phyloP scores from a whole-genome alignment of 1,140 invertebrate species.

The Pemphigus obesinymphae region DNA sequence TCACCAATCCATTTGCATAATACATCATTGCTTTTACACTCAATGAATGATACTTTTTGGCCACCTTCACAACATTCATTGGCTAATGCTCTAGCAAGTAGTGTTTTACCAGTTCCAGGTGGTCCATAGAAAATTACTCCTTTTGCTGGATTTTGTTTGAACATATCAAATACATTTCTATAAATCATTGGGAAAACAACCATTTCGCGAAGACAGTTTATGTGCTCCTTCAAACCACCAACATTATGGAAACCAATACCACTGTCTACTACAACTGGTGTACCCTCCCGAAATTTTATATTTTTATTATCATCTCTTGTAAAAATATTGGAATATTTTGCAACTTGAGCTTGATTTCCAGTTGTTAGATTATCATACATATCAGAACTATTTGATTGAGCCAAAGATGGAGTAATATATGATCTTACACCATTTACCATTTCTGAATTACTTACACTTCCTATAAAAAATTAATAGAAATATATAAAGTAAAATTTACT shows the following conservation, averaged over 20 bases:
- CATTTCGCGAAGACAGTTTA: conserved; percentile 85
- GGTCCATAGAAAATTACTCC: conserved; percentile 89
- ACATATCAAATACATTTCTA: conserved; percentile 77
- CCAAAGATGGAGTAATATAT: not conserved
- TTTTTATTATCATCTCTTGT: conserved; percentile 37
- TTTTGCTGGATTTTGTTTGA: conserved; percentile 77
- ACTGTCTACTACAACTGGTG: conserved; percentile 62
- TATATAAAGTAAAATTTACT: too few relatives aligned
- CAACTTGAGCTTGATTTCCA: conserved; percentile 27
- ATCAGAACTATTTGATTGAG: not conserved
- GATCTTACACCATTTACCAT: conserved; percentile 19
- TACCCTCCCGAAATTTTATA: conserved; percentile 53
- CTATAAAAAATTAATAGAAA: not conserved
- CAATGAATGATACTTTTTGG: conserved; percentile 85
- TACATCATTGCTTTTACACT: conserved; percentile 91
- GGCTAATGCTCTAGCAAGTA: conserved; percentile 82
- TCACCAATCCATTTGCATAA: conserved; percentile 90
- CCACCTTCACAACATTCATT: conserved; percentile 73
- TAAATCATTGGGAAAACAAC: conserved; percentile 83
- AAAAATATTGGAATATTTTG: conserved; percentile 33
- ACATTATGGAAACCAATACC: conserved; percentile 64
- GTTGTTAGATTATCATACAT: conserved; percentile 12
- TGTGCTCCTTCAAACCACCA: conserved; percentile 76
- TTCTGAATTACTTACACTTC: conserved; percentile 35
- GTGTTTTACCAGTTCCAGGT: conserved; percentile 79